Evolutionary conservation across 1,140 invertebrate species (phyloP), one percentile per base, ranked within the genome.

Genomic region (Antheraea mylitta): DNA sequence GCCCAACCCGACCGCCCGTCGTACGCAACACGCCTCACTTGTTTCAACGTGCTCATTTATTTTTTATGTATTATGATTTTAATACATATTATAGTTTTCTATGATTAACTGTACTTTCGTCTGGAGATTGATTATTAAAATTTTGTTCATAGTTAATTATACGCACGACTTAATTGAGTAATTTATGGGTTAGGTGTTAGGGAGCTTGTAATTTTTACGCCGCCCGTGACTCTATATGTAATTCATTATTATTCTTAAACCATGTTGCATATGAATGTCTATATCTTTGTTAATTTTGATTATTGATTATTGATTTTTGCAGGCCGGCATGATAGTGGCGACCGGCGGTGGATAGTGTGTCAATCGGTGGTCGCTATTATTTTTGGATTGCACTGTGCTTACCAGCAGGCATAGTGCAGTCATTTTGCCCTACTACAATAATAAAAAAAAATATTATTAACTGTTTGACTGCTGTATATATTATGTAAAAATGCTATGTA

Each of bases 121-220:
- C 75, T 78, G 63, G 70, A 87, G 87, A 90, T 90, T 87, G 88
- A 89, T 90, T 87, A 90, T 89, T 85, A 80, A 85, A 78, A 87
- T 86, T 85, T 83, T 81, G 75, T 83, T 81, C 70, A 71, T 69
- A 76, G 73, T 80, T 87, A 90, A 88, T 88, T 89, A 85, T 75
- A 83, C 65, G 80, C 71, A 75, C 69, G 69, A 78, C 68, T 79
- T 89, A 87, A 89, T 89, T 87, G 84, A 85, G 81, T 85, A 83
- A 87, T 86, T 81, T 82, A 87, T 81, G 60, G 72, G 37, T 18
- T 19, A 9, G 65, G 30, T 66, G 68, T 61, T 53, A 53, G 45
- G 45, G 45, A 53, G 45, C 45, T 53, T 53, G 45, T 53, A 53
- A 53, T 53, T 53, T 53, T 53, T 53, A 53, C 45, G 16, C 45